Evolutionary conservation across 2,113 vertebrate species (phyloP).

Genomic region (Pseudopipra pipra): DNA sequence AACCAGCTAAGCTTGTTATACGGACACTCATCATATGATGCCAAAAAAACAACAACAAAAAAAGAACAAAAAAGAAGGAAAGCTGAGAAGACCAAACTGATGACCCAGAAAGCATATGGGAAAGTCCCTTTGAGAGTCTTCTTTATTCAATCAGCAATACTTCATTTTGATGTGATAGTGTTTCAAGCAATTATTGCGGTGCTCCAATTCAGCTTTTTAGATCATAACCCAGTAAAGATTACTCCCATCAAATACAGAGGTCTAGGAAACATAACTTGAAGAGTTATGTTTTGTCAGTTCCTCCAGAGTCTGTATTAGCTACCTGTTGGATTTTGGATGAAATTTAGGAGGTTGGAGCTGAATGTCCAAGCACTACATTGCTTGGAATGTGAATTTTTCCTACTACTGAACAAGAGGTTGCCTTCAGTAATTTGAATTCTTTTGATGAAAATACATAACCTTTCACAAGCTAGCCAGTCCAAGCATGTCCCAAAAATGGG

Average conservation of each 20-base stretch:
- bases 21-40: no score
- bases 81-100: background rate
- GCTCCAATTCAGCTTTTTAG: background rate
- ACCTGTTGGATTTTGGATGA: background rate
- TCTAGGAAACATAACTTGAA: background rate
- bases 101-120: background rate
- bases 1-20: background rate
- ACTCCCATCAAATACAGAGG: background rate
- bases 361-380: background rate
- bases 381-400: background rate
- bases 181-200: background rate
- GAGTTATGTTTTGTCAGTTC: background rate
- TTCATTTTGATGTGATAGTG: background rate
- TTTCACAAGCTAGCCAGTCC: background rate
- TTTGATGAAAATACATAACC: background rate
- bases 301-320: background rate
- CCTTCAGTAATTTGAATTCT: background rate
- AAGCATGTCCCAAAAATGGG: fast-evolving
- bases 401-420: background rate
- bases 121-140: background rate
- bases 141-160: background rate
- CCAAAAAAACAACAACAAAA: background rate
- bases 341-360: background rate
- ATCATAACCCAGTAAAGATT: background rate
- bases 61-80: background rate